A percentile compares a stretch with the other conserved stretches of the same genome.
phyloP scores from a whole-genome alignment of 2,888 invertebrate species.

The Scaptomyza cyrtandrae region DNA sequence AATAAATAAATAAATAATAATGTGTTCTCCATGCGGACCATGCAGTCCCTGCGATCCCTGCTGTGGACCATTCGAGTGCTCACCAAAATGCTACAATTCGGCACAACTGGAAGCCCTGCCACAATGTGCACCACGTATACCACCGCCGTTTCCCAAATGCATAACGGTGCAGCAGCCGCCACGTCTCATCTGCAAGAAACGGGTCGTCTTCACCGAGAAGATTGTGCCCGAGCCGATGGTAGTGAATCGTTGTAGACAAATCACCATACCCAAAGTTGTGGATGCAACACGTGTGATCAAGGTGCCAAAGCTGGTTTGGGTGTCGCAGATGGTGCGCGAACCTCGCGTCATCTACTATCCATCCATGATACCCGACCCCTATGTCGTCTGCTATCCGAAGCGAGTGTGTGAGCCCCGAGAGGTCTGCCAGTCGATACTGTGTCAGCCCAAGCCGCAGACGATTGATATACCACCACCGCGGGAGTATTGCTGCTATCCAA shows the following conservation, averaged over 20 bases:
- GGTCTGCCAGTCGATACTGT: conserved; percentile 32
- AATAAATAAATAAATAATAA: not conserved
- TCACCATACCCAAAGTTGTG: conserved; percentile 81
- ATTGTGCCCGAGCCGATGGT: conserved; percentile 80
- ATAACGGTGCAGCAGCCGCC: conserved; percentile 34
- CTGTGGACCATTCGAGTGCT: conserved; percentile 29
- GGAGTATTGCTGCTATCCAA: conserved; percentile 82
- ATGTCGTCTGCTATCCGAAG: conserved; percentile 36
- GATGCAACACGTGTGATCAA: conserved; percentile 30
- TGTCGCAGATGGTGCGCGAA: conserved; percentile 38
- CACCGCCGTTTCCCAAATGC: conserved; percentile 68
- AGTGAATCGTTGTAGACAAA: conserved; percentile 79
- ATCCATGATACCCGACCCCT: conserved; percentile 35
- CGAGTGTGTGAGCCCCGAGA: conserved; percentile 29
- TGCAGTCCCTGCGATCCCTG: conserved; percentile 30
- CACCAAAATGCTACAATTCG: conserved; percentile 27
- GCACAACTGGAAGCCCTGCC: conserved; percentile 78
- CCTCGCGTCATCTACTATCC: conserved; percentile 32
- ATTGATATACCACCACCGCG: conserved; percentile 81
- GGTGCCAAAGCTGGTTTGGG: conserved; percentile 30
- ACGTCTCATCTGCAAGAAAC: conserved; percentile 32
- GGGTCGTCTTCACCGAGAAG: conserved; percentile 77
- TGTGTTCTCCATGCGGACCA: conserved; percentile 32
- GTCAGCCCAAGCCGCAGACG: conserved; percentile 54
- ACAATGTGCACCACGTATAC: conserved; percentile 80